These are phyloP conservation scores for Calidris pygmaea DNA, from an alignment of 2,113 vertebrate genomes.

Conservation along the genomic window DNA sequence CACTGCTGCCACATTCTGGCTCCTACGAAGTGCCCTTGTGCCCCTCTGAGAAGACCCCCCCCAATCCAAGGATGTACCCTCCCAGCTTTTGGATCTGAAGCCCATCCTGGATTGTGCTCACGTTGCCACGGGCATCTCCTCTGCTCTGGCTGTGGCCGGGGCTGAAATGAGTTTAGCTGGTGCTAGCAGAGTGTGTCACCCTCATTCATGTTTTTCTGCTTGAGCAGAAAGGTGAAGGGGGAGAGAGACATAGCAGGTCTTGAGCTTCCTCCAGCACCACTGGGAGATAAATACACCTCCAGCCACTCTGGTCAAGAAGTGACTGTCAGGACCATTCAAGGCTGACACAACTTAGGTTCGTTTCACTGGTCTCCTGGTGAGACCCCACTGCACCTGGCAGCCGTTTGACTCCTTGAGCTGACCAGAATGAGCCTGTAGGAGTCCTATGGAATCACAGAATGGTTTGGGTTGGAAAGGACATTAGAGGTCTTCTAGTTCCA, in stretches of 20 bases:
- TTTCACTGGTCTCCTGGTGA: neutral
- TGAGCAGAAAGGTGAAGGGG: too few relatives aligned
- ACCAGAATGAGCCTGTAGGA: neutral
- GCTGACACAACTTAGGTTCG: neutral
- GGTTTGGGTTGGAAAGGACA: too few relatives aligned
- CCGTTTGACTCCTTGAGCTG: neutral
- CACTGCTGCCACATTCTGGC: neutral
- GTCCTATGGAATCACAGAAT: neutral
- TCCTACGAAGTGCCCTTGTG: neutral
- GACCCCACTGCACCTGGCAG: neutral
- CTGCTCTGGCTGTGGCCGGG: neutral
- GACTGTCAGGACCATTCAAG: neutral
- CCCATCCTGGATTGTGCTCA: neutral
- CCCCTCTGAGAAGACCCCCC: neutral
- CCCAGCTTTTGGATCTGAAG: neutral
- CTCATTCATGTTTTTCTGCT: neutral
- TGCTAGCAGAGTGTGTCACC: neutral
- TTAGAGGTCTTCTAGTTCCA: too few relatives aligned
- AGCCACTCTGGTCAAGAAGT: neutral
- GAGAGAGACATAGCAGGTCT: too few relatives aligned
- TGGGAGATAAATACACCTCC: neutral
- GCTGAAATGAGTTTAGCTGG: neutral
- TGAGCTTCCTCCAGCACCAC: neutral
- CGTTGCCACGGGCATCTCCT: fast-evolving
- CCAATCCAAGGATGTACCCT: fast-evolving